Evolutionary conservation across 2,888 invertebrate species (phyloP).

Genomic region (Eilema sororculum): DNA sequence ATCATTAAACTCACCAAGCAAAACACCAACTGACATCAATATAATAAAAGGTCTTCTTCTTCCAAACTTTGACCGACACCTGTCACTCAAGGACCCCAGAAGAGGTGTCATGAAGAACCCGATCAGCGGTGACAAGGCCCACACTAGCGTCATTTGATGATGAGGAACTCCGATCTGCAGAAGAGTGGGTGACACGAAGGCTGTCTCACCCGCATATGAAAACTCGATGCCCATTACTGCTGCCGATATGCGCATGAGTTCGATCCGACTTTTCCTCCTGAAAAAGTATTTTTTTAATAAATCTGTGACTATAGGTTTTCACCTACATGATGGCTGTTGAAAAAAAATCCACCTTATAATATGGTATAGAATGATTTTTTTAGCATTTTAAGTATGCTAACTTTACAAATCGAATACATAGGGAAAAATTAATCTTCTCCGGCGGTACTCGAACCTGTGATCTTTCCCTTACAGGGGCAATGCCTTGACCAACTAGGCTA

Average conservation of each 20-base stretch:
- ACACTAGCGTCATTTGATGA: constrained; percentile 97
- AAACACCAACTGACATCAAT: constrained; percentile 94
- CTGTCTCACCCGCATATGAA: constrained; percentile 98
- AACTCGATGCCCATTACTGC: constrained; percentile 99
- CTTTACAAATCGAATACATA: no score
- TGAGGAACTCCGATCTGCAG: constrained; percentile 97
- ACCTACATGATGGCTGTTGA: no score
- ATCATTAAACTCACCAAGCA: constrained; percentile 89
- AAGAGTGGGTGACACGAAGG: constrained; percentile 97
- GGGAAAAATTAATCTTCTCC: no score
- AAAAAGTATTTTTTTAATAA: constrained; percentile 28
- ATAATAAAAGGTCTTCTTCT: constrained; percentile 97
- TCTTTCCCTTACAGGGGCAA: no score
- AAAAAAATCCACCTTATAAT: no score
- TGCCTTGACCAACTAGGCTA: no score
- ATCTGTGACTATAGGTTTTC: neutral
- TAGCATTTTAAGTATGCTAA: no score
- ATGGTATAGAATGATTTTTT: no score
- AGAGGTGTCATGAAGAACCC: constrained; percentile 98
- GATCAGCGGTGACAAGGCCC: constrained; percentile 97
- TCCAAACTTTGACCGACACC: constrained; percentile 93
- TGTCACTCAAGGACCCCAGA: constrained; percentile 96
- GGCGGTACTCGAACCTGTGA: no score
- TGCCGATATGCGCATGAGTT: constrained; percentile 95
- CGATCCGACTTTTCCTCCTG: constrained; percentile 92